Evolutionary conservation across 2,888 invertebrate species (phyloP), one percentile per base, ranked within the genome.

Genomic region (Diaprepes abbreviatus): DNA sequence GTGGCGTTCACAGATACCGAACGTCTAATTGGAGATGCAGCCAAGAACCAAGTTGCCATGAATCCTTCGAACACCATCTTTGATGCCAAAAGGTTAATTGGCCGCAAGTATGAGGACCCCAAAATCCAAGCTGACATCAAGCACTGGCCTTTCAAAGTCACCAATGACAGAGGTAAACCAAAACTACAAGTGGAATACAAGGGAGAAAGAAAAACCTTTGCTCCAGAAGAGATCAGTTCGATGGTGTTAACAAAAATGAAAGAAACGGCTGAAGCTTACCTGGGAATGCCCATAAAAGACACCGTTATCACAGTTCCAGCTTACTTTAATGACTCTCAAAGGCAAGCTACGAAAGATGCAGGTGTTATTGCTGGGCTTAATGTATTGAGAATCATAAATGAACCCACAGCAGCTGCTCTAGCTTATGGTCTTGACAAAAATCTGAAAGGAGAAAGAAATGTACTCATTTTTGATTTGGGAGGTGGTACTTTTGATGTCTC

Each of bases 401-500:
- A 96, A 82, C 96, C 96, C 7, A 96, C 95, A 1, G 93, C 94
- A 0, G 95, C 94, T 16, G 94, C 94, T 43, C 85, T 95, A 69
- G 94, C 95, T 65, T 95, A 96, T 78, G 95, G 96, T 5, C 84
- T 92, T 50, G 92, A 92, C 79, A 92, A 92, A 83, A 89, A 91
- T 77, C 83, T 93, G 9, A 89, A 88, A 80, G 92, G 92, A 1
- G 92, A 92, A 79, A 91, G 90, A 74, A 92, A 91, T 80, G 90
- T 92, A 4, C 83, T 92, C 10, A 92, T 92, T 76, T 92, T 91
- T 76, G 92, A 93, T 82, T 86, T 93, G 68, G 92, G 92, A 19
- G 96, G 96, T 72, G 96, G 95, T 24, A 96, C 95, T 31, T 97
- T 97, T 81, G 96, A 97, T 86, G 96, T 97, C 5, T 96, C 96